Conservation (phyloP, 2,888 invertebrate genomes). For the Eilema griseolum region DNA sequence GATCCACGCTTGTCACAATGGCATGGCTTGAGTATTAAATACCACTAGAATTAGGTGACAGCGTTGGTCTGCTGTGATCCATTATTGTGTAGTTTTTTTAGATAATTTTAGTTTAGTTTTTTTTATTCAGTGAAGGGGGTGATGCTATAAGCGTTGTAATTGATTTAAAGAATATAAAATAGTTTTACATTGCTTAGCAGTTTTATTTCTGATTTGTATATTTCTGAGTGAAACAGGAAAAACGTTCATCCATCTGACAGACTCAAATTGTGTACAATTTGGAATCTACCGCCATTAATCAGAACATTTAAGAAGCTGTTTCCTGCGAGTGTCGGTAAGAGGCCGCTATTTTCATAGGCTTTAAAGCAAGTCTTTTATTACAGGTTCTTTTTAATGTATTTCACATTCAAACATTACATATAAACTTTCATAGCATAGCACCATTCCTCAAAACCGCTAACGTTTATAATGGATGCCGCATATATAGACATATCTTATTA, state of each 20-base stretch:
- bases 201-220: not conserved
- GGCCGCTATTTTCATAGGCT: too few species aligned
- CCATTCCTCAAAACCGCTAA: too few species aligned
- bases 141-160: not conserved
- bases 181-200: not conserved
- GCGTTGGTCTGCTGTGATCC: not conserved
- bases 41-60: not conserved
- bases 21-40: not conserved
- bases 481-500: too few species aligned
- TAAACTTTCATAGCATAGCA: too few species aligned
- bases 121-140: not conserved
- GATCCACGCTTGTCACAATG: not conserved
- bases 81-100: not conserved
- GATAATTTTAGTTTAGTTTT: not conserved
- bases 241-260: not conserved
- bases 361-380: too few species aligned
- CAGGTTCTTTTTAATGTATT: too few species aligned
- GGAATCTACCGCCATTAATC: too few species aligned
- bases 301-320: too few species aligned
- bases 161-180: not conserved
- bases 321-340: too few species aligned
- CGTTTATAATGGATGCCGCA: too few species aligned
- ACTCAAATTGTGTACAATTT: not conserved
- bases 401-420: too few species aligned
- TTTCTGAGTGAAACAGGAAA: not conserved